These are phyloP conservation scores for Adelosebastes latens DNA, from an alignment of 2,797 vertebrate genomes.

Conservation along the genomic window DNA sequence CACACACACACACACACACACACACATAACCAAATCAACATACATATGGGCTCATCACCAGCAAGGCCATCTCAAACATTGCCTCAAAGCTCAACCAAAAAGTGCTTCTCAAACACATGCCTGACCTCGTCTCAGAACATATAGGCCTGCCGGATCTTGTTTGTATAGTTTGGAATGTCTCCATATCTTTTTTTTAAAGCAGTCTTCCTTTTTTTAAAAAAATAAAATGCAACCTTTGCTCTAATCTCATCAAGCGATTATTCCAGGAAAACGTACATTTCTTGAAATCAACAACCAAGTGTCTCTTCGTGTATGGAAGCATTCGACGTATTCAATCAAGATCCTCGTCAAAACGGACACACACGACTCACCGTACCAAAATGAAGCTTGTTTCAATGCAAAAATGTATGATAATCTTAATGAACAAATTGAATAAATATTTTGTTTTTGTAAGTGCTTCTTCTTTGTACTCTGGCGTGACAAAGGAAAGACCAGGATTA, in stretches of 20 bases:
- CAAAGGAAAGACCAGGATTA: background rate
- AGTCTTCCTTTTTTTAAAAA: slow-evolving; percentile 74
- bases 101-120: slow-evolving; percentile 83
- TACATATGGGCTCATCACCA: slow-evolving; percentile 77
- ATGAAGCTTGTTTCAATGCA: slow-evolving; percentile 80
- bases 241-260: slow-evolving; percentile 44
- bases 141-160: slow-evolving; percentile 65
- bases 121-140: slow-evolving; percentile 78
- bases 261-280: slow-evolving; percentile 48
- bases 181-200: slow-evolving; percentile 53
- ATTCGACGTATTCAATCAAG: slow-evolving; percentile 66
- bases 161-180: slow-evolving; percentile 72
- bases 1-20: slow-evolving; percentile 10
- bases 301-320: slow-evolving; percentile 59
- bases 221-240: slow-evolving; percentile 49
- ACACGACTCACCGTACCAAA: slow-evolving; percentile 69
- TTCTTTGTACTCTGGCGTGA: slow-evolving; percentile 9
- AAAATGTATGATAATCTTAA: slow-evolving; percentile 79
- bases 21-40: slow-evolving; percentile 34
- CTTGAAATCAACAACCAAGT: slow-evolving; percentile 34
- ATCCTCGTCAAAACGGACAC: slow-evolving; percentile 62
- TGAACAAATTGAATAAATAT: slow-evolving; percentile 81
- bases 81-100: slow-evolving; percentile 84
- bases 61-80: slow-evolving; percentile 81
- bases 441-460: slow-evolving; percentile 77